A percentile compares a stretch with the other conserved stretches of the same genome.
Conservation (phyloP, 1,140 invertebrate genomes). For the Melitaea cinxia region DNA sequence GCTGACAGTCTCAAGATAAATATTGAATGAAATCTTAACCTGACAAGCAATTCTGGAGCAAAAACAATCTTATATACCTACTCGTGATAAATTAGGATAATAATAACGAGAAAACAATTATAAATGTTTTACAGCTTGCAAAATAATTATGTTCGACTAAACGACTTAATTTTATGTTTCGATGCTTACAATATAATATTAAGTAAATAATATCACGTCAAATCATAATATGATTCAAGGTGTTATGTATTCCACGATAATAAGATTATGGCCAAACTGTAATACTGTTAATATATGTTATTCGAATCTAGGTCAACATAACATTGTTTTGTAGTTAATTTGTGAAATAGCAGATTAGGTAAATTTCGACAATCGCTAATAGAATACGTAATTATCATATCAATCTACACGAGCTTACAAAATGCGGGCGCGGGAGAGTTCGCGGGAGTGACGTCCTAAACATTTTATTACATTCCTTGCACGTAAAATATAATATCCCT, state of each 20-base stretch:
- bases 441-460: conserved; percentile 63
- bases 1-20: too few relatives aligned
- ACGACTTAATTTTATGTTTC: too few relatives aligned
- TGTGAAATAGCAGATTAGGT: not conserved
- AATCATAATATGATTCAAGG: not conserved
- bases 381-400: conserved; percentile 71
- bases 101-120: too few relatives aligned
- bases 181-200: not conserved
- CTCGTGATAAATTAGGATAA: too few relatives aligned
- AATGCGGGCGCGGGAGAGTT: conserved; percentile 20
- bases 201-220: not conserved
- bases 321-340: conserved; percentile 8
- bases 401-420: conserved; percentile 54
- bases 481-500: conserved; percentile 81
- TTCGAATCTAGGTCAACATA: conserved; percentile 1
- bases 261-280: conserved; percentile 3
- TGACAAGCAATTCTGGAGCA: too few relatives aligned
- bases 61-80: too few relatives aligned
- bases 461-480: conserved; percentile 78
- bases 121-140: too few relatives aligned
- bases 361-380: conserved; percentile 36
- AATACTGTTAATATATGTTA: conserved; percentile 5
- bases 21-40: too few relatives aligned
- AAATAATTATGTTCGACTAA: too few relatives aligned
- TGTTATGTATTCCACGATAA: conserved; percentile 3